These are phyloP conservation scores for Phylloscopus whistleri DNA, from an alignment of 2,113 vertebrate genomes.

Conservation along the genomic window DNA sequence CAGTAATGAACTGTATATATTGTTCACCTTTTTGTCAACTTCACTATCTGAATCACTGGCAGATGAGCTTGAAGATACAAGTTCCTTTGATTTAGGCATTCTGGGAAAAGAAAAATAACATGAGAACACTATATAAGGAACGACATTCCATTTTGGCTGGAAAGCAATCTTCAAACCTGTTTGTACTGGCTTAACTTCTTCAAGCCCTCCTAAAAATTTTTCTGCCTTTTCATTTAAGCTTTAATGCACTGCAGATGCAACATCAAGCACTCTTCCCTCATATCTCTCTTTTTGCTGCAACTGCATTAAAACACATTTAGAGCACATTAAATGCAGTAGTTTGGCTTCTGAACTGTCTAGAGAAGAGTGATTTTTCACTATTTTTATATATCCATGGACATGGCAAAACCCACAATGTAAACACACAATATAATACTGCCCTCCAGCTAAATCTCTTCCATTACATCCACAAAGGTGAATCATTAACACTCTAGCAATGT, in stretches of 20 bases:
- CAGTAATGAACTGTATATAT: not conserved
- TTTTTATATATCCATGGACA: not conserved
- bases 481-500: not conserved
- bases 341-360: not conserved
- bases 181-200: not conserved
- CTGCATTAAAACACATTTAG: not conserved
- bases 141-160: not conserved
- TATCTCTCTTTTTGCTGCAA: not conserved
- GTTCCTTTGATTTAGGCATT: conserved; percentile 98
- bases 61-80: conserved; percentile 90
- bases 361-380: not conserved
- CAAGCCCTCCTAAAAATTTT: not conserved
- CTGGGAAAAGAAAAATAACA: conserved; percentile 67
- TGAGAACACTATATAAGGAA: not conserved
- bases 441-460: not conserved
- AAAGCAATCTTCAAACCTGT: not conserved
- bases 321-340: not conserved
- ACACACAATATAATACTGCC: not conserved
- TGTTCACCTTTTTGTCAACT: conserved; percentile 90
- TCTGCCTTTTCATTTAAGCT: not conserved
- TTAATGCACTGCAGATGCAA: accelerated
- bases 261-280: not conserved
- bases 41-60: conserved; percentile 95
- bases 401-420: not conserved
- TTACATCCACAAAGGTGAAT: not conserved